Percentiles rank a stretch among this genome's conserved stretches.
Conservation (phyloP, 2,113 vertebrate genomes). For the Gobio gobio region DNA sequence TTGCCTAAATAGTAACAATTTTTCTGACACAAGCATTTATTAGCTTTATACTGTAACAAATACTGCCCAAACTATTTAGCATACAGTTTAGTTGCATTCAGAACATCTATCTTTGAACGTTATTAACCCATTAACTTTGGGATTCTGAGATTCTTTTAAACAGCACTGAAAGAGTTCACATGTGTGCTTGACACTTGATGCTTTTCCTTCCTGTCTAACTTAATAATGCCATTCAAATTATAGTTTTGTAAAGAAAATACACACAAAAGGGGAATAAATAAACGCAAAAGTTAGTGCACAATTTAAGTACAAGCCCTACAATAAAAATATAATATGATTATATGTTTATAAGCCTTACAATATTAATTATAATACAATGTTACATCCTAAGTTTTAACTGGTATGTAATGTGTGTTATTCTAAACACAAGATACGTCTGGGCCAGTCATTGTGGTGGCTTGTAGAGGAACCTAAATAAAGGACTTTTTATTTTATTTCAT, state of each 20-base stretch:
- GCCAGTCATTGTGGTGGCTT: not conserved
- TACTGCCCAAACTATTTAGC: not conserved
- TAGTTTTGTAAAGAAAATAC: not conserved
- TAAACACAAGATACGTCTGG: not conserved
- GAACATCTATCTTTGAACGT: not conserved
- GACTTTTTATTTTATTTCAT: not conserved
- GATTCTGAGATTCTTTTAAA: not conserved
- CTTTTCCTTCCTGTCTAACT: not conserved
- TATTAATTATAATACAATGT: not conserved
- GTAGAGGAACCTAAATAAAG: not conserved
- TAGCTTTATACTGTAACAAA: not conserved
- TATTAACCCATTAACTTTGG: not conserved
- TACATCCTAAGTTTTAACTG: not conserved
- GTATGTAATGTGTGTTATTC: not conserved
- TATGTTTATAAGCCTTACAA: not conserved
- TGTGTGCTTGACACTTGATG: not conserved
- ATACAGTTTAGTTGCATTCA: not conserved
- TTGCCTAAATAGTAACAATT: not conserved
- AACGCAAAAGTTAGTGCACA: too few relatives aligned
- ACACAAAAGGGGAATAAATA: not conserved
- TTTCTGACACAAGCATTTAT: not conserved
- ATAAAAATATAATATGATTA: not conserved
- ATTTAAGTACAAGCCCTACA: not conserved
- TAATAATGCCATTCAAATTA: not conserved
- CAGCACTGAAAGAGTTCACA: not conserved